Conservation (phyloP, 2,113 vertebrate species). For the Toxotes chatareus region DNA sequence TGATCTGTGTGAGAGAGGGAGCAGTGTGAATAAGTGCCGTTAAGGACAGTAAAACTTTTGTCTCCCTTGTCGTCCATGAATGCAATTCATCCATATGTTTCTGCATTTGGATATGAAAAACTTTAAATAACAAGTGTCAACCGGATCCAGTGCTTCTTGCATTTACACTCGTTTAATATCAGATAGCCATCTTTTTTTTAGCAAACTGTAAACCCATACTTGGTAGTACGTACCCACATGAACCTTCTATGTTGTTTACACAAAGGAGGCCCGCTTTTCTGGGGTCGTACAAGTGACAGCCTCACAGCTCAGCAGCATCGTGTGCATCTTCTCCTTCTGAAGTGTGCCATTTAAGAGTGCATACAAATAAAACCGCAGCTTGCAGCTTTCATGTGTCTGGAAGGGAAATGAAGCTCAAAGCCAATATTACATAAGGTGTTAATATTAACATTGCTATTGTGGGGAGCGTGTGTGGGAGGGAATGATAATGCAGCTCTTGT, state of each 20-base stretch:
- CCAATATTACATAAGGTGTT: conserved; percentile 61
- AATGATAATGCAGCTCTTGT: conserved; percentile 55
- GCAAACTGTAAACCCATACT: neutral
- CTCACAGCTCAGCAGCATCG: conserved; percentile 2
- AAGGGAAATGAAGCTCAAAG: conserved; percentile 45
- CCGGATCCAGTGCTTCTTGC: neutral
- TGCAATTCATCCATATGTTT: neutral
- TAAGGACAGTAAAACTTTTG: neutral
- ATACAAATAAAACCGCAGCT: conserved; percentile 32
- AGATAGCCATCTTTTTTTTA: neutral
- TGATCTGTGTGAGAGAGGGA: too few species aligned
- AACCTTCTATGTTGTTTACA: neutral
- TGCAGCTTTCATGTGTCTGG: conserved; percentile 34
- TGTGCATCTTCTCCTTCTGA: conserved; percentile 16
- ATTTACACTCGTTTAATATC: neutral
- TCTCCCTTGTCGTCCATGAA: neutral
- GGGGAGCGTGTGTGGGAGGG: conserved; percentile 50
- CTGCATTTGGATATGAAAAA: neutral
- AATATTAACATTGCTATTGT: conserved; percentile 62
- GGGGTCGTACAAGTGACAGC: conserved; percentile 3
- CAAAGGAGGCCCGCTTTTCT: neutral
- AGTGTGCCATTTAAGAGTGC: conserved; percentile 17
- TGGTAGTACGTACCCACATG: too few species aligned
- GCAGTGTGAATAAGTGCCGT: neutral
- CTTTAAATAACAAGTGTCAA: neutral